These are phyloP conservation scores for Nesospiza acunhae DNA, from an alignment of 2,113 vertebrate genomes.

Conservation along the genomic window DNA sequence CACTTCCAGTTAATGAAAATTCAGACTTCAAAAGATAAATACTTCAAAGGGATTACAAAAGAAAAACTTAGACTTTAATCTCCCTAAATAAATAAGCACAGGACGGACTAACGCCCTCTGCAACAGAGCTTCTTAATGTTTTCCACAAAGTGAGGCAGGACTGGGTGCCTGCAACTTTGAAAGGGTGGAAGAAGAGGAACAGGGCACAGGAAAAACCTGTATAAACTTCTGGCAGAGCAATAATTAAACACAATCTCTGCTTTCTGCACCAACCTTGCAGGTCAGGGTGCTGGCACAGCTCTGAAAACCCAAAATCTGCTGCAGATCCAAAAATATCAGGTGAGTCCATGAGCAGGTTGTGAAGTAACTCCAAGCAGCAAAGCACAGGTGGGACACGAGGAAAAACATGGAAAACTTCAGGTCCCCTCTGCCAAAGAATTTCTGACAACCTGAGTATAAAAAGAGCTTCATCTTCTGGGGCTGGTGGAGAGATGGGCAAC, in stretches of 20 bases:
- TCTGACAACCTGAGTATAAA: not conserved
- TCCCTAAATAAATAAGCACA: constrained; percentile 57
- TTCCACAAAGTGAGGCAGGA: not conserved
- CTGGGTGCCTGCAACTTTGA: not conserved
- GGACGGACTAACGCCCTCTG: not conserved
- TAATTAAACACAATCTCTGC: not conserved
- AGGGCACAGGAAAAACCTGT: not conserved
- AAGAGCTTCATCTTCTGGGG: not conserved
- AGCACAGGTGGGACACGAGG: not conserved
- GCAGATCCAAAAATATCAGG: not conserved
- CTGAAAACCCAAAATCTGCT: not conserved
- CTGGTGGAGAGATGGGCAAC: not conserved
- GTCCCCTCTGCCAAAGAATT: not conserved
- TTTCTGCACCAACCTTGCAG: not conserved
- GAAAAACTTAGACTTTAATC: constrained; percentile 54
- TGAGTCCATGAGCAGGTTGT: not conserved
- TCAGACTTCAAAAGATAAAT: constrained; percentile 65
- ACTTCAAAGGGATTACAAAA: constrained; percentile 62
- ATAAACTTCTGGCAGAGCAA: not conserved
- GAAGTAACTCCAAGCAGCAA: not conserved
- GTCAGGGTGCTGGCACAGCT: accelerated
- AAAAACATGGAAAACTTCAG: not conserved
- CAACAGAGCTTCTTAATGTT: not conserved
- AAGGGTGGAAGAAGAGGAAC: not conserved
- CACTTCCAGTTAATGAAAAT: constrained; percentile 44